These are phyloP conservation scores for Aradophagus sp. DNA, from an alignment of 1,140 invertebrate genomes.

Conservation along the genomic window DNA sequence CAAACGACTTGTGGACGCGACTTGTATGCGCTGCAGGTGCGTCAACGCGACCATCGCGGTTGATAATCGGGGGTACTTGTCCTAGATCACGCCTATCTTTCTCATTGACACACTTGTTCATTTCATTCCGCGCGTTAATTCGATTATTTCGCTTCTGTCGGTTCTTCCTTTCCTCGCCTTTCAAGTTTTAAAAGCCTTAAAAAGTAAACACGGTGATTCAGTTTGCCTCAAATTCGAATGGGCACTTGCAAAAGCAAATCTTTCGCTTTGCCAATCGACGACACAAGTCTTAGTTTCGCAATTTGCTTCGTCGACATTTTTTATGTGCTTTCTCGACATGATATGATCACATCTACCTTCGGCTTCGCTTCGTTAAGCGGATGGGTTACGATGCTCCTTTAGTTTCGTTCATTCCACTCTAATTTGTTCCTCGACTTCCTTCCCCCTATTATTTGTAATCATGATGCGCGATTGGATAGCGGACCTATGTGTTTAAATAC, in stretches of 20 bases:
- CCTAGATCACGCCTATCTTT: slow-evolving; percentile 66
- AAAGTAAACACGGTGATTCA: slow-evolving; percentile 42
- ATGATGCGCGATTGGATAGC: slow-evolving; percentile 68
- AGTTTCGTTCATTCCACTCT: not conserved
- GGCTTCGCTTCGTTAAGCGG: slow-evolving; percentile 64
- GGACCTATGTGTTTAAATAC: slow-evolving; percentile 69
- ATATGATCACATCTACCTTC: slow-evolving; percentile 63
- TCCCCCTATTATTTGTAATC: slow-evolving; percentile 54
- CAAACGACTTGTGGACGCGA: slow-evolving; percentile 9
- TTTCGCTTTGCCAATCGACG: slow-evolving; percentile 27
- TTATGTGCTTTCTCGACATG: slow-evolving; percentile 50
- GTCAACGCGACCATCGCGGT: slow-evolving; percentile 7
- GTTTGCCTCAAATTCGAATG: slow-evolving; percentile 42
- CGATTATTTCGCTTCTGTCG: too few relatives aligned
- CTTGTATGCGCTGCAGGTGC: slow-evolving; percentile 3
- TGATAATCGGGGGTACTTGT: slow-evolving; percentile 28
- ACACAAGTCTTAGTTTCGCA: too few relatives aligned
- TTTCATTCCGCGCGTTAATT: too few relatives aligned
- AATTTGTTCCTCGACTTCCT: slow-evolving; percentile 24
- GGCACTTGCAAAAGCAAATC: slow-evolving; percentile 56
- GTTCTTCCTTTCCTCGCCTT: too few relatives aligned
- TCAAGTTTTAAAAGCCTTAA: slow-evolving; percentile 26
- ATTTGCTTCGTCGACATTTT: too few relatives aligned
- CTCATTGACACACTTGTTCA: slow-evolving; percentile 65
- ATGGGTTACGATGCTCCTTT: slow-evolving; percentile 63